Conservation (phyloP, 30 jellyfish, hydroid and myxozoan genomes). For the Catostylus mosaicus region DNA sequence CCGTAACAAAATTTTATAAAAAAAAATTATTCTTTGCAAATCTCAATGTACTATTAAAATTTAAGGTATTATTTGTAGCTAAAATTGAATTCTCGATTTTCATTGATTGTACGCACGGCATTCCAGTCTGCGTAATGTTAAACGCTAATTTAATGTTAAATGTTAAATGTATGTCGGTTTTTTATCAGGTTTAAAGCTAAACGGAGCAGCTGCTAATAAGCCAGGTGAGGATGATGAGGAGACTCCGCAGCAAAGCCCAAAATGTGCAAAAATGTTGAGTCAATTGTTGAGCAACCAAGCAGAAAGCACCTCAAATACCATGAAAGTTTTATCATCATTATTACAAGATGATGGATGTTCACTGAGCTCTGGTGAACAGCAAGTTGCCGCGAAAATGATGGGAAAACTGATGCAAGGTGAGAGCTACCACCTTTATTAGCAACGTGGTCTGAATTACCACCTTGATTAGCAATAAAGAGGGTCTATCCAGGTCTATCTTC, state of each 20-base stretch:
- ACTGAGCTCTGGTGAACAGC: conserved; percentile 88
- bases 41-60: no score
- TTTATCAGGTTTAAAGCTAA: conserved; percentile 51
- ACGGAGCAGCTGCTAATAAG: conserved; percentile 45
- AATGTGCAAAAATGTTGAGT: conserved; percentile 95
- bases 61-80: no score
- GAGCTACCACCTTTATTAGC: no score
- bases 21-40: no score
- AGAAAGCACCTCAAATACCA: conserved; percentile 96
- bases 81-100: no score
- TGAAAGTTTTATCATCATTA: conserved; percentile 88
- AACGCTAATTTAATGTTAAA: no score
- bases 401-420: conserved; percentile 96
- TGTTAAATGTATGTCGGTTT: background rate
- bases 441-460: no score
- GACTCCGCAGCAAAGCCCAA: conserved; percentile 67
- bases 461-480: no score
- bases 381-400: conserved; percentile 96
- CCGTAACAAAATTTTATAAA: no score
- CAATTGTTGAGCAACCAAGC: conserved; percentile 95
- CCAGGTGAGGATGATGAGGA: conserved; percentile 53
- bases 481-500: no score
- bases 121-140: no score
- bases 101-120: no score
- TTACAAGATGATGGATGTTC: conserved; percentile 98